Conservation (phyloP, 53 echinoderm and acorn worm genomes). For the Astropecten irregularis region DNA sequence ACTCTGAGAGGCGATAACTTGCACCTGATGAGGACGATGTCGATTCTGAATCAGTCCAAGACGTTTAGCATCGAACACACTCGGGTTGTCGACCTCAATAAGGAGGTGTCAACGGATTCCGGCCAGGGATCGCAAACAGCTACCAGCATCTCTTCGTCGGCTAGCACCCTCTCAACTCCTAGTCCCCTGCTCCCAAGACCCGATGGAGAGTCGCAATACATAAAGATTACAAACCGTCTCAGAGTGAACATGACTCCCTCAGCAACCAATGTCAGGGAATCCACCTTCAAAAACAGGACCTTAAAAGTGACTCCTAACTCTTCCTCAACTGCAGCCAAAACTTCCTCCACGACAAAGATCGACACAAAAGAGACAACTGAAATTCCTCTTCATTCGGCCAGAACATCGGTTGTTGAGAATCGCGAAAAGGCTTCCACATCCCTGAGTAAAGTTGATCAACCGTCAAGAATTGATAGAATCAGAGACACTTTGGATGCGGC, state of each 20-base stretch:
- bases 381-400: conserved; percentile 14
- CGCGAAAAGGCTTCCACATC: background rate
- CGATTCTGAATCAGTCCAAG: conserved; percentile 28
- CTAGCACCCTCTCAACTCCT: conserved; percentile 77
- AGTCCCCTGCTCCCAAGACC: conserved; percentile 70
- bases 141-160: conserved; percentile 60
- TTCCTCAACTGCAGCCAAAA: background rate
- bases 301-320: background rate
- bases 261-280: conserved; percentile 61
- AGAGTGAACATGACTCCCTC: conserved; percentile 79
- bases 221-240: conserved; percentile 57
- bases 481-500: background rate
- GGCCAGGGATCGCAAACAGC: conserved; percentile 87
- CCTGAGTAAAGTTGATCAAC: background rate
- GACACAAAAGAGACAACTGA: background rate
- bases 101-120: conserved; percentile 81
- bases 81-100: conserved; percentile 62
- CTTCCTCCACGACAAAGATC: background rate
- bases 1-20: background rate
- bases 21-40: background rate
- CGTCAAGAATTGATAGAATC: background rate
- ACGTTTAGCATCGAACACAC: conserved; percentile 81
- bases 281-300: background rate
- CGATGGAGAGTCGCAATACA: conserved; percentile 11
- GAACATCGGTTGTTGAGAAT: conserved; percentile 2